phyloP scores from a whole-genome alignment of 2,797 vertebrate genomes.

The Nyctalus aviator region DNA sequence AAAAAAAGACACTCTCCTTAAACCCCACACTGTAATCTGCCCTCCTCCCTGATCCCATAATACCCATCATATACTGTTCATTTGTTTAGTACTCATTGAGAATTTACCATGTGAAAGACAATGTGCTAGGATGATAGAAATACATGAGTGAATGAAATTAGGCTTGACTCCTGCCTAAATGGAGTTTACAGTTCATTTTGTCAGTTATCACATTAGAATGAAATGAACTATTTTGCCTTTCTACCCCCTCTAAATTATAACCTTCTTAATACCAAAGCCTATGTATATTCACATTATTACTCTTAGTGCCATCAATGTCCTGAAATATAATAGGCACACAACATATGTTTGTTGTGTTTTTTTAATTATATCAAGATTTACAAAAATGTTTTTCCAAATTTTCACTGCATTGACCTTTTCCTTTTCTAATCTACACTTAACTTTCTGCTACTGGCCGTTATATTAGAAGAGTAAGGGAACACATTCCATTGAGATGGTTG shows the following conservation, averaged over 20 bases:
- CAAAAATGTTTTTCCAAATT: slow-evolving; percentile 34
- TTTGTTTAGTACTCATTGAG: neutral
- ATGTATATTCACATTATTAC: neutral
- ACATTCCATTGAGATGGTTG: neutral
- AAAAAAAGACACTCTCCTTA: neutral
- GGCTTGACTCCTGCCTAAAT: neutral
- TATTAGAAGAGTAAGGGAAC: neutral
- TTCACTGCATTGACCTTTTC: neutral
- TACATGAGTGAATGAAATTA: neutral
- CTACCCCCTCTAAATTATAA: neutral
- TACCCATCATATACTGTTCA: neutral
- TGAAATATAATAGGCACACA: slow-evolving; percentile 2
- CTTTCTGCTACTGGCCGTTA: neutral
- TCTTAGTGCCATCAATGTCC: neutral
- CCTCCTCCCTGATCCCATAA: neutral
- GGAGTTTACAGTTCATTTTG: neutral
- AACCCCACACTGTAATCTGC: neutral
- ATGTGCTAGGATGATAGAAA: neutral
- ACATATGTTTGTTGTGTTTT: neutral
- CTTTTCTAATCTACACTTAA: neutral
- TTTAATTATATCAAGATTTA: neutral
- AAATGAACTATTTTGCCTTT: neutral
- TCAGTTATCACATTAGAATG: slow-evolving; percentile 16
- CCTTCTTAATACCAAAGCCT: neutral
- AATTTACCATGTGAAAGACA: neutral